phyloP scores from a whole-genome alignment of 2,888 invertebrate genomes.

The Anorthoa munda region DNA sequence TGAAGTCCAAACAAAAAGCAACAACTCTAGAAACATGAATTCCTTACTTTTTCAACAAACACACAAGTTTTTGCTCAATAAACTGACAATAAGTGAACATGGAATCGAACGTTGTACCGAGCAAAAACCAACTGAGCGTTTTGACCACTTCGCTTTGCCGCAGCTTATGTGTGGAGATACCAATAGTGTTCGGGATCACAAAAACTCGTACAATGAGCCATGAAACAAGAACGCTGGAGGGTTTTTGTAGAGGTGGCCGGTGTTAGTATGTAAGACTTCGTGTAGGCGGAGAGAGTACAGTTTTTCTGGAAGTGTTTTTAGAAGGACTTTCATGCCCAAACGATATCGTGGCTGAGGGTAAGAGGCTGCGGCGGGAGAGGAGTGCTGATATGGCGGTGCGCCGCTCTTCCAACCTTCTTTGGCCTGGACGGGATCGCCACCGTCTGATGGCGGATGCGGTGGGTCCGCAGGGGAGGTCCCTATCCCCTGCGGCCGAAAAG shows the following conservation, averaged over 20 bases:
- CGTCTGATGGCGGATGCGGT: too few species aligned
- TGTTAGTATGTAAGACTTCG: background rate
- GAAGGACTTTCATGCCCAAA: too few species aligned
- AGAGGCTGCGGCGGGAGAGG: too few species aligned
- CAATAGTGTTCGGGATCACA: constrained; percentile 57
- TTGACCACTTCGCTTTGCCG: constrained; percentile 57
- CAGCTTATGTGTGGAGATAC: constrained; percentile 57
- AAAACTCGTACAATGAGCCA: constrained; percentile 62
- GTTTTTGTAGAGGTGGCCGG: constrained; percentile 8
- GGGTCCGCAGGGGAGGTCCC: too few species aligned
- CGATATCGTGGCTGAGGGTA: too few species aligned
- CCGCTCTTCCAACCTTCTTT: too few species aligned
- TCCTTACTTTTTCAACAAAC: constrained; percentile 63
- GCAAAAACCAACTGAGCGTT: constrained; percentile 70
- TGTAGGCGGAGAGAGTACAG: background rate
- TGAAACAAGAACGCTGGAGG: constrained; percentile 33
- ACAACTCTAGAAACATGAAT: constrained; percentile 58
- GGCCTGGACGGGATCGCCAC: too few species aligned
- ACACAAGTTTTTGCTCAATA: constrained; percentile 68
- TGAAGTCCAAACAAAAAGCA: constrained; percentile 42
- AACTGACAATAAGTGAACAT: constrained; percentile 71
- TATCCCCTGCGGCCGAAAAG: too few species aligned
- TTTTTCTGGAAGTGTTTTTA: background rate
- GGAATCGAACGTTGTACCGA: constrained; percentile 61
- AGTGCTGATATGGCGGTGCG: too few species aligned